Percentiles rank a stretch among this genome's conserved stretches.
phyloP scores from a whole-genome alignment of 2,113 vertebrate species.

The Vicugna pacos region DNA sequence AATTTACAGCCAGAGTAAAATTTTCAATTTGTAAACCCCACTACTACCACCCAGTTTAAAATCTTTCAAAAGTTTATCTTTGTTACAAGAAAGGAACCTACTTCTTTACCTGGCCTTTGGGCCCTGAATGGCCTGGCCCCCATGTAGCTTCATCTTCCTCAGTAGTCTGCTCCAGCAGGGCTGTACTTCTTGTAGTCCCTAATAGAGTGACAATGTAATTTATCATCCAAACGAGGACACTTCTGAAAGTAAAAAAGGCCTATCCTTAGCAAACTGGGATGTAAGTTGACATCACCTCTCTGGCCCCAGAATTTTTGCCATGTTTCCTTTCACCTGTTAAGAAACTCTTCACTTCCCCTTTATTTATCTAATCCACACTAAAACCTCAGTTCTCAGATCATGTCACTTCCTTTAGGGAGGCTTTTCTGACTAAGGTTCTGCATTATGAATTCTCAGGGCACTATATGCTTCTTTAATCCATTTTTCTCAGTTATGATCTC shows the following conservation, averaged over 20 bases:
- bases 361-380: background rate
- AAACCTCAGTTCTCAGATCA: background rate
- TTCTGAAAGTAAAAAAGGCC: background rate
- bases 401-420: background rate
- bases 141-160: background rate
- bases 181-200: background rate
- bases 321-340: background rate
- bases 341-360: background rate
- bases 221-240: background rate
- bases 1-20: background rate
- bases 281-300: background rate
- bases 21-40: background rate
- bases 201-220: background rate
- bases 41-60: background rate
- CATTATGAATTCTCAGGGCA: background rate
- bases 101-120: background rate
- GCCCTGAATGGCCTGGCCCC: background rate
- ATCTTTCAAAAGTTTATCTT: background rate
- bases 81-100: background rate
- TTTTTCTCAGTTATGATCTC: conserved; percentile 33
- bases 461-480: background rate
- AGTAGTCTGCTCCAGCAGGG: background rate
- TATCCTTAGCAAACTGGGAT: background rate
- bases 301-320: background rate
- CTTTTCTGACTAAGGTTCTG: background rate